phyloP scores from a whole-genome alignment of 2,888 invertebrate species.

The Meteorus cinctellus region DNA sequence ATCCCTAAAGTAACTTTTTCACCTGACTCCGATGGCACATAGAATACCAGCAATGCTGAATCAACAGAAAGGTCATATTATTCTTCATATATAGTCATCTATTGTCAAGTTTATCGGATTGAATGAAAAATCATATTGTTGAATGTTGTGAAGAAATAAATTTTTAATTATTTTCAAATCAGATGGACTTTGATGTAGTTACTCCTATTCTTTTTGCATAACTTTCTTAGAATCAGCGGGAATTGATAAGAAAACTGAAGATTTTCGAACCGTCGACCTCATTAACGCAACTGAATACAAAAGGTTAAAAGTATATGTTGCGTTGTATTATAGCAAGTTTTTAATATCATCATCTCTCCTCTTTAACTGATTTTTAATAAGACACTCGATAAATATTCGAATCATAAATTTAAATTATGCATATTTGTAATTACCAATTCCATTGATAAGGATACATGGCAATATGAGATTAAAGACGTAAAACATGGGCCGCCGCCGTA shows the following conservation, averaged over 20 bases:
- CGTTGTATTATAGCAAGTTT: constrained; percentile 37
- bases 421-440: constrained; percentile 79
- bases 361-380: not conserved
- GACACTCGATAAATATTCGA: no score
- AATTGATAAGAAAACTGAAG: constrained; percentile 14
- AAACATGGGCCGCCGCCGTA: constrained; percentile 86
- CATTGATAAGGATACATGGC: constrained; percentile 89
- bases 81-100: no score
- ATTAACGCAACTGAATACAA: constrained; percentile 47
- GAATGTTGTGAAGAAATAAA: no score
- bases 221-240: constrained; percentile 20
- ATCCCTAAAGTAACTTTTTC: constrained; percentile 92
- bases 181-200: no score
- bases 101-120: not conserved
- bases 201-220: not conserved
- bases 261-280: not conserved
- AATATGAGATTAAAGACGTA: constrained; percentile 90
- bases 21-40: constrained; percentile 90
- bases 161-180: no score
- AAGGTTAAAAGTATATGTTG: constrained; percentile 29
- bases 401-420: no score
- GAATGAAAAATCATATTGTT: no score
- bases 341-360: no score
- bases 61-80: constrained; percentile 48
- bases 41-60: constrained; percentile 87